These are phyloP conservation scores for Solenopsis fugax DNA, from an alignment of 1,140 invertebrate genomes.

Conservation along the genomic window DNA sequence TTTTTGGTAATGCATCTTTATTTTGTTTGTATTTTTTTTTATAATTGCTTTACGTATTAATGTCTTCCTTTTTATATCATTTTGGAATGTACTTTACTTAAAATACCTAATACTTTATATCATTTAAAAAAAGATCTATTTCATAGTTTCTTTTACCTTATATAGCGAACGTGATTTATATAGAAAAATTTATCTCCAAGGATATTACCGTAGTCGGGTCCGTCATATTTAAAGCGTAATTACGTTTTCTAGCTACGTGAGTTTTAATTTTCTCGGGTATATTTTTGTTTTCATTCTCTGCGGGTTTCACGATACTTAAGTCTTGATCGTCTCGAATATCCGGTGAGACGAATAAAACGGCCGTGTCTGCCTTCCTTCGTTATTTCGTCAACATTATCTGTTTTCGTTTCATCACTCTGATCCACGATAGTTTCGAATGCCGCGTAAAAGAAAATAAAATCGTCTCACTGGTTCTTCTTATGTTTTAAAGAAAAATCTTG, in stretches of 20 bases:
- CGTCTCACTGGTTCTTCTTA: background rate
- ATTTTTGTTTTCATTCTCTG: constrained; percentile 14
- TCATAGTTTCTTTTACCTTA: background rate
- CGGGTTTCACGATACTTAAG: background rate
- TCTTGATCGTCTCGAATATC: constrained; percentile 15
- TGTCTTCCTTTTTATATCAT: background rate
- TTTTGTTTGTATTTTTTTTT: background rate
- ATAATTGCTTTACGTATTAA: background rate
- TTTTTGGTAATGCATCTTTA: constrained; percentile 5
- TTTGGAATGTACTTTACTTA: background rate
- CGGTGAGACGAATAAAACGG: constrained; percentile 28
- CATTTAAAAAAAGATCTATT: background rate
- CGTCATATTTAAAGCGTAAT: background rate
- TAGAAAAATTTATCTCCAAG: background rate
- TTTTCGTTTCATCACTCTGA: constrained; percentile 51
- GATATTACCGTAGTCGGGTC: background rate
- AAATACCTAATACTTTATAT: background rate
- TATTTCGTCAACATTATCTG: constrained; percentile 2
- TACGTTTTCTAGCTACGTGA: background rate
- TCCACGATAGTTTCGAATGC: background rate
- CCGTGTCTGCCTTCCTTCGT: background rate
- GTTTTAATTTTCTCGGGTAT: constrained; percentile 30
- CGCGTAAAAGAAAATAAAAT: constrained; percentile 14
- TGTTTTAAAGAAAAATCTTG: background rate
- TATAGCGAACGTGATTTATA: background rate